Conservation (phyloP, 2,888 invertebrate genomes). For the Bellardia pandia region DNA sequence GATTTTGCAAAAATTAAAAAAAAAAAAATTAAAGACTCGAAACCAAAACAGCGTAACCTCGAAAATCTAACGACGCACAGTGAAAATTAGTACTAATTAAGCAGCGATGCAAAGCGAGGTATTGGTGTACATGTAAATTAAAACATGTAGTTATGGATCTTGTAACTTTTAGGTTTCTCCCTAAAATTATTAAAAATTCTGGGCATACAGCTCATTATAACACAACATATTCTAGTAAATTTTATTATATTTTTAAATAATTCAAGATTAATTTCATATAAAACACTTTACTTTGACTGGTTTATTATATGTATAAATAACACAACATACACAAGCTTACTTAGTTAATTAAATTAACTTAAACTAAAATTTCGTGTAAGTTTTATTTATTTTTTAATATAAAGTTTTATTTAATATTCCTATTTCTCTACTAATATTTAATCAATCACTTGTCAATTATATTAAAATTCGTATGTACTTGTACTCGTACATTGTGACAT, state of each 20-base stretch:
- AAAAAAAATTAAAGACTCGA: too few relatives aligned
- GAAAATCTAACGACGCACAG: too few relatives aligned
- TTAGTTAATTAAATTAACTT: background rate
- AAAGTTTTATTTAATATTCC: background rate
- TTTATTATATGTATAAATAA: background rate
- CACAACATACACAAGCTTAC: background rate
- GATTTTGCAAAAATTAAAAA: too few relatives aligned
- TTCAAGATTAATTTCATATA: background rate
- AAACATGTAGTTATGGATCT: too few relatives aligned
- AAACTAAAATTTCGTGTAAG: background rate
- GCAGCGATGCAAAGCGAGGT: too few relatives aligned
- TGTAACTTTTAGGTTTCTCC: too few relatives aligned
- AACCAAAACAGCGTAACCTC: too few relatives aligned
- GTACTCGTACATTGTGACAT: conserved; percentile 42
- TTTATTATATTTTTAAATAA: background rate
- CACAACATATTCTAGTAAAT: background rate
- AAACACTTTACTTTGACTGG: background rate
- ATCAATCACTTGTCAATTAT: conserved; percentile 62
- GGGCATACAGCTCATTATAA: background rate
- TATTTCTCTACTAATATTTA: conserved; percentile 31
- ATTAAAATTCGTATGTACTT: conserved; percentile 6
- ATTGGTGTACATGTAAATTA: too few relatives aligned
- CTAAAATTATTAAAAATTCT: background rate
- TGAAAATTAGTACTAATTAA: too few relatives aligned
- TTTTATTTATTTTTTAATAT: background rate